phyloP scores from a whole-genome alignment of 2,797 vertebrate species.

The Vultur gryphus region DNA sequence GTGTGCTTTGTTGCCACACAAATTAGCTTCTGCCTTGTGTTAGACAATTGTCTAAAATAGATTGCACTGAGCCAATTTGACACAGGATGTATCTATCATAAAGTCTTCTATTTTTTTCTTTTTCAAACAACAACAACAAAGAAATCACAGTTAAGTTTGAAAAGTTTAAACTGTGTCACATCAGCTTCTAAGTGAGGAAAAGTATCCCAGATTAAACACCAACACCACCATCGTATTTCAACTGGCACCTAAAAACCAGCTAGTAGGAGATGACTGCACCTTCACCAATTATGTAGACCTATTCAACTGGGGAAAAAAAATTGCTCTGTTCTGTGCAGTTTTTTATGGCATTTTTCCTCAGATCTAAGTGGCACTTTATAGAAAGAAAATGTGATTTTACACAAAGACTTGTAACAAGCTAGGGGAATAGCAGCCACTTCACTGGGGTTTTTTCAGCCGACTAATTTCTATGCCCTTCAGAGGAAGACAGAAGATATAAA shows the following conservation, averaged over 20 bases:
- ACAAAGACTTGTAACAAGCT: not conserved
- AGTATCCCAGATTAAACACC: not conserved
- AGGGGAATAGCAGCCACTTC: conserved; percentile 2
- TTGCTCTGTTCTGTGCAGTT: not conserved
- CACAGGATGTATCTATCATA: not conserved
- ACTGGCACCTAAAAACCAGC: not conserved
- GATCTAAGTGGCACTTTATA: not conserved
- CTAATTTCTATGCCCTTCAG: conserved; percentile 45
- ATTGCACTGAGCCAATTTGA: not conserved
- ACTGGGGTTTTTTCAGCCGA: not conserved
- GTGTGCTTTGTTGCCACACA: not conserved
- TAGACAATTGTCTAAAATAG: not conserved
- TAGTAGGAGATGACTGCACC: not conserved
- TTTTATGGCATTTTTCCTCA: not conserved
- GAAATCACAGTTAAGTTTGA: not conserved
- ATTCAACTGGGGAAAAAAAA: not conserved
- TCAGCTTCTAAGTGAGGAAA: not conserved
- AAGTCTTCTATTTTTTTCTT: not conserved
- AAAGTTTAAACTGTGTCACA: not conserved
- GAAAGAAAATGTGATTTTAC: conserved; percentile 42
- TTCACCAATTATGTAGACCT: not conserved
- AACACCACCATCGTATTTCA: not conserved
- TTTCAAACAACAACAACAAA: not conserved
- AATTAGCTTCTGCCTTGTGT: not conserved
- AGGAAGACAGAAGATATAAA: conserved; percentile 54